Conservation (phyloP, 2,113 vertebrate genomes). For the Prolemur simus region DNA sequence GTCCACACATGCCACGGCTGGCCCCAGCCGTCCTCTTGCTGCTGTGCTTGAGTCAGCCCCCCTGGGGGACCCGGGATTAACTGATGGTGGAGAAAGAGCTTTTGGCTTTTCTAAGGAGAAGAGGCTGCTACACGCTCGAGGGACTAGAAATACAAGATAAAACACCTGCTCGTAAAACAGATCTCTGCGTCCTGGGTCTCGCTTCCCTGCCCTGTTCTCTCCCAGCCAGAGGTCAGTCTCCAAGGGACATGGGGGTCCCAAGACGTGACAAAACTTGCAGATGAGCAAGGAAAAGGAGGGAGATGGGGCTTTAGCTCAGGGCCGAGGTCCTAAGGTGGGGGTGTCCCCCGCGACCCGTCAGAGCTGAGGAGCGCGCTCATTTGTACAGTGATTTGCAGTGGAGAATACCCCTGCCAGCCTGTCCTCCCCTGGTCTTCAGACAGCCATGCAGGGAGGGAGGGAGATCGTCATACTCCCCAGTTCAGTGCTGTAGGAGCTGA, state of each 20-base stretch:
- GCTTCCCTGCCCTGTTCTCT: not conserved
- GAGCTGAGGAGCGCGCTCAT: not conserved
- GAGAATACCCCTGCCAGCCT: not conserved
- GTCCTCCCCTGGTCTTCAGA: not conserved
- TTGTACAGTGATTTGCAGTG: not conserved
- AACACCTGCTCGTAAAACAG: not conserved
- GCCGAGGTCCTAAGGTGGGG: no score
- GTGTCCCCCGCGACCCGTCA: accelerated
- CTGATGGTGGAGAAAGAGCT: not conserved
- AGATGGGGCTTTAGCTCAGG: not conserved
- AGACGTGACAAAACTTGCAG: accelerated
- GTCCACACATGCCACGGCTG: not conserved
- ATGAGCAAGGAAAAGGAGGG: accelerated
- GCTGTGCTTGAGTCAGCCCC: not conserved
- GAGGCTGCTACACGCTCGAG: accelerated
- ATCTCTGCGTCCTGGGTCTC: not conserved
- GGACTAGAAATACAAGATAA: not conserved
- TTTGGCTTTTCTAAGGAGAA: not conserved
- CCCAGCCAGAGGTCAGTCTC: not conserved
- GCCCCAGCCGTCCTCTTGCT: accelerated
- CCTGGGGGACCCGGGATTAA: not conserved
- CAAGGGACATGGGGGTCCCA: no score
- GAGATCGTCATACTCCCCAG: not conserved
- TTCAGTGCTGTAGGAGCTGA: not conserved
- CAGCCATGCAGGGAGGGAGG: not conserved